Evolutionary conservation across 2,113 vertebrate genomes (phyloP).

Genomic region (Oncorhynchus nerka): DNA sequence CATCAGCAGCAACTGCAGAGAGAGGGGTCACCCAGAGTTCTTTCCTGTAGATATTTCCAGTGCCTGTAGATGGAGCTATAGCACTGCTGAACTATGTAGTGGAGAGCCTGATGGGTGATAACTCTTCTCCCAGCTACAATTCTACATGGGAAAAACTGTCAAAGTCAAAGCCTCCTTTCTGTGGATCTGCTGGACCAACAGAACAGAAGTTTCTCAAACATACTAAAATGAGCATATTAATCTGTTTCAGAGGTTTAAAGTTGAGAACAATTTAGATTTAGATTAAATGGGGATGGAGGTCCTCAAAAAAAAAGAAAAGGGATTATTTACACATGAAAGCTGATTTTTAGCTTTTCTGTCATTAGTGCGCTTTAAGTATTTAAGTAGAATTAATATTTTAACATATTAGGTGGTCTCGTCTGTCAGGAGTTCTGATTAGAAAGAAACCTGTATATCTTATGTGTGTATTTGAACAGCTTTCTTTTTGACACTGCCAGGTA

Average conservation of each 20-base stretch:
- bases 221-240: slow-evolving; percentile 60
- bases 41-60: slow-evolving; percentile 46
- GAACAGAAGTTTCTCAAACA: slow-evolving; percentile 47
- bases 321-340: slow-evolving; percentile 76
- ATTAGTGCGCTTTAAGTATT: slow-evolving; percentile 74
- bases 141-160: slow-evolving; percentile 55
- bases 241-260: slow-evolving; percentile 60
- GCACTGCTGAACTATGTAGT: slow-evolving; percentile 60
- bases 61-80: slow-evolving; percentile 76
- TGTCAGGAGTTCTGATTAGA: slow-evolving; percentile 64
- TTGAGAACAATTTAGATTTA: slow-evolving; percentile 58
- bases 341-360: slow-evolving; percentile 71
- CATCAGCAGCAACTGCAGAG: slow-evolving; percentile 70
- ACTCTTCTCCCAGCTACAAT: slow-evolving; percentile 52
- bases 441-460: slow-evolving; percentile 60
- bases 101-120: slow-evolving; percentile 28
- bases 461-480: slow-evolving; percentile 62
- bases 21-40: slow-evolving; percentile 80
- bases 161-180: slow-evolving; percentile 62
- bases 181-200: slow-evolving; percentile 34
- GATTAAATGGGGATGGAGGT: slow-evolving; percentile 56
- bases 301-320: slow-evolving; percentile 24
- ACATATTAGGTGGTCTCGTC: slow-evolving; percentile 62
- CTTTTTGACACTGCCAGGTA: slow-evolving; percentile 76
- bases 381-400: slow-evolving; percentile 78